These are phyloP conservation scores for Serripes groenlandicus DNA, from an alignment of 2,888 invertebrate genomes.

Conservation along the genomic window DNA sequence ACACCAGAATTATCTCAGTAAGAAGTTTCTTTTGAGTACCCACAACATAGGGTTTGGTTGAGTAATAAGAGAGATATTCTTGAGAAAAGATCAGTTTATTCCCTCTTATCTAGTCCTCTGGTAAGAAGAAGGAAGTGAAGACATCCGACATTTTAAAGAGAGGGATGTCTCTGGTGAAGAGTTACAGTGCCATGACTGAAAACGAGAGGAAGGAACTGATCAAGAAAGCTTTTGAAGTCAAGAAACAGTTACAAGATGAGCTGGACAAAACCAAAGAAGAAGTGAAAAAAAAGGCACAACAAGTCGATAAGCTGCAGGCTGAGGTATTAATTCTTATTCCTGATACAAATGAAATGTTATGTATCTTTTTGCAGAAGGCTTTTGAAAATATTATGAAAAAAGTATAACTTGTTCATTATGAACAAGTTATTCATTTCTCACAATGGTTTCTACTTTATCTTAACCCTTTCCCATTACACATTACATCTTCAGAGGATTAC, in stretches of 20 bases:
- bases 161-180: slow-evolving; percentile 78
- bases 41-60: too few species aligned
- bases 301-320: slow-evolving; percentile 76
- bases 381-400: neutral
- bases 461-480: neutral
- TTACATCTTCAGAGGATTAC: neutral
- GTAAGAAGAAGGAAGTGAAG: slow-evolving; percentile 55
- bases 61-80: too few species aligned
- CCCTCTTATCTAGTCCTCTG: too few species aligned
- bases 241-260: slow-evolving; percentile 76
- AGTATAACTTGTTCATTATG: neutral
- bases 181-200: slow-evolving; percentile 79
- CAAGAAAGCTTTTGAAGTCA: slow-evolving; percentile 79
- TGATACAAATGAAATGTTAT: neutral
- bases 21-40: too few species aligned
- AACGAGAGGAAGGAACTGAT: slow-evolving; percentile 80
- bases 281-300: slow-evolving; percentile 78
- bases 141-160: slow-evolving; percentile 72
- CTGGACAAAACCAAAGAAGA: slow-evolving; percentile 76
- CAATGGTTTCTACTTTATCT: neutral
- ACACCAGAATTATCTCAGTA: too few species aligned
- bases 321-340: slow-evolving; percentile 63
- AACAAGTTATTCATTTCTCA: neutral
- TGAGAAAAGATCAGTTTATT: too few species aligned
- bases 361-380: neutral